Conservation (phyloP, 1,140 invertebrate genomes). For the Hypsibius dujardini region DNA sequence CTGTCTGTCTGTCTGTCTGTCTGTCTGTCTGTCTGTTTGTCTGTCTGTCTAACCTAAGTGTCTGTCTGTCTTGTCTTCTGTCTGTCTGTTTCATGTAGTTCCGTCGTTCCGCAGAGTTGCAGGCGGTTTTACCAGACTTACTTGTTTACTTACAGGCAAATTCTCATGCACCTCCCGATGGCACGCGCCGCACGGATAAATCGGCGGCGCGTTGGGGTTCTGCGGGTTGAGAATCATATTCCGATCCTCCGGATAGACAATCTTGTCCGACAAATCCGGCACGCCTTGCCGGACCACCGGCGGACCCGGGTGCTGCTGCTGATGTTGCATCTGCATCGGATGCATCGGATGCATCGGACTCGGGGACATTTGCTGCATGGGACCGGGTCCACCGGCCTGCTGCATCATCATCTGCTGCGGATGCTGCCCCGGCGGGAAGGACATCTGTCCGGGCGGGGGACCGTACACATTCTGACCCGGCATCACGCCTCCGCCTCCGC, state of each 20-base stretch:
- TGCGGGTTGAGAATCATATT: slow-evolving; percentile 95
- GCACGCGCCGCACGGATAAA: slow-evolving; percentile 84
- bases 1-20: too few species aligned
- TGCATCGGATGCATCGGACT: slow-evolving; percentile 16
- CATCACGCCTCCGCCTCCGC: not conserved
- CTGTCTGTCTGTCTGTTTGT: too few species aligned
- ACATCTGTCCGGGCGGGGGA: slow-evolving; percentile 18
- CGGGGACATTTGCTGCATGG: slow-evolving; percentile 15
- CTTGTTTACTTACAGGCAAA: slow-evolving; percentile 31
- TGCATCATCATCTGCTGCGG: not conserved
- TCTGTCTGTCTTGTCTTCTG: not conserved
- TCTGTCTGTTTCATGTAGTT: too few species aligned
- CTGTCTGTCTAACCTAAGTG: not conserved
- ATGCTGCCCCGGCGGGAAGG: not conserved
- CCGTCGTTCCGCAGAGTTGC: not conserved
- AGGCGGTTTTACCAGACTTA: not conserved
- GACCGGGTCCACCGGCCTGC: slow-evolving; percentile 20
- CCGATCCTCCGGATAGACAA: slow-evolving; percentile 77
- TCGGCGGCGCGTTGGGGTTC: slow-evolving; percentile 91
- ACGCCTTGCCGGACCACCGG: not conserved
- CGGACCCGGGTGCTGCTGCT: not conserved
- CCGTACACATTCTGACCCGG: not conserved
- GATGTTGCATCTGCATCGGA: not conserved
- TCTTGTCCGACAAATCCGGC: slow-evolving; percentile 24
- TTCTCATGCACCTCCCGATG: slow-evolving; percentile 97